Base-by-base conservation (phyloP, 2,888 invertebrate species). In the Thereva nobilitata region DNA sequence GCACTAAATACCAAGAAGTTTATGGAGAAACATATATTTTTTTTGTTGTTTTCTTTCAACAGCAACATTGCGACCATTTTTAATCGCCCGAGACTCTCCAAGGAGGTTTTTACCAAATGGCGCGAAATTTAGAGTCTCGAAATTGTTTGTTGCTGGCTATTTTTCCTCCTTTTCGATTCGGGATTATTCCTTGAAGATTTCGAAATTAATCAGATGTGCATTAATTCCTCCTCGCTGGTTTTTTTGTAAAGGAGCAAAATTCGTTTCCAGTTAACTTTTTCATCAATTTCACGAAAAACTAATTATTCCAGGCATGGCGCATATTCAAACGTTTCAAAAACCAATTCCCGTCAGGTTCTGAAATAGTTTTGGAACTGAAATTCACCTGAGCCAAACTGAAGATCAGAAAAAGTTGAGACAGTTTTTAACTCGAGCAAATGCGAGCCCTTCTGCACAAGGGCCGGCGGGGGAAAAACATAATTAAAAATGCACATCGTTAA, bases 401-500 rank as follows among this genome's bases (percentile, higher is more conserved):
- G 23, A 1, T 1, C 23, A 23, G 1, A 23, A 23, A 23, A 23
- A 23, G 23, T 23, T 23, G 23, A 42, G 63, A 54, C 45, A 61
- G 45, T 50, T 35, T n/a, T 54, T 55, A 40, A 45, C 45, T 8
- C 40, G 57, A 45, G 57, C 57, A 45, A 45, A 57, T 44, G 23
- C 23, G 23, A 23, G 57, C 10, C 57, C 34, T 57, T 47, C 10
- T 38, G 47, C 37, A 38, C 57, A 47, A 47, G 9, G 23, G 23
- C 23, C 42, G 45, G 45, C 40, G 40, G 53, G 59, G 67, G 67
- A 68, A 68, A 57, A 8, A 47, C 10, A 59, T 67, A 67, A 68
- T 68, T 68, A 68, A 68, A 68, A 68, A 68, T 68, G 68, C 66
- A 68, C 68, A 68, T 68, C 61, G 50, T 68, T 68, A 68, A 68